Percentiles rank a stretch among this genome's conserved stretches.
Conservation (phyloP, 2,113 vertebrate species). For the Hyla sarda region DNA sequence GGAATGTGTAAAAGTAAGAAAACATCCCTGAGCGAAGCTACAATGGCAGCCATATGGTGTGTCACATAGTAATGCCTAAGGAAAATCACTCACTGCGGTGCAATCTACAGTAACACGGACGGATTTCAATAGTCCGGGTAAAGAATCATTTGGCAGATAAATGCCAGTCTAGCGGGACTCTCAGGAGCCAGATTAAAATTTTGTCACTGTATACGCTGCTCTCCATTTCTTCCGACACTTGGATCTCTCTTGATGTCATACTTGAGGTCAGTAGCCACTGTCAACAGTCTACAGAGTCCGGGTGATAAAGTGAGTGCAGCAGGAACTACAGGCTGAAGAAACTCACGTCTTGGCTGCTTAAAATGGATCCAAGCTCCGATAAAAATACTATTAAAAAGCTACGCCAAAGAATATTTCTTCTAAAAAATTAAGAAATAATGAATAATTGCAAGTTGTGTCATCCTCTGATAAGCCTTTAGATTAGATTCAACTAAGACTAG, state of each 20-base stretch:
- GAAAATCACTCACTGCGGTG: too few relatives aligned
- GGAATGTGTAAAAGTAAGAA: too few relatives aligned
- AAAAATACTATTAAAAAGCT: not conserved
- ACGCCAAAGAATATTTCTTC: too few relatives aligned
- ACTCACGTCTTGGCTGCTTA: not conserved
- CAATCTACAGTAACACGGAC: too few relatives aligned
- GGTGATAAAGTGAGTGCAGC: not conserved
- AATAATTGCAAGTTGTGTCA: too few relatives aligned
- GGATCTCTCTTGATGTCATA: not conserved
- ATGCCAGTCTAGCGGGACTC: not conserved
- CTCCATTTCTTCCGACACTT: constrained; percentile 3
- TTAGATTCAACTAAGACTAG: too few relatives aligned
- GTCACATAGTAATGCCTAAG: too few relatives aligned
- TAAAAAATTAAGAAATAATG: too few relatives aligned
- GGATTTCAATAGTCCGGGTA: not conserved
- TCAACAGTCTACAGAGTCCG: not conserved
- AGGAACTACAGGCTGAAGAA: not conserved
- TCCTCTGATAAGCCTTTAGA: too few relatives aligned
- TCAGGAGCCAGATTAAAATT: constrained; percentile 4
- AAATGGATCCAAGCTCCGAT: not conserved
- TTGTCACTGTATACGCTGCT: not conserved
- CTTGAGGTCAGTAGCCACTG: not conserved
- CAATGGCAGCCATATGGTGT: too few relatives aligned
- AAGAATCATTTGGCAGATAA: not conserved
- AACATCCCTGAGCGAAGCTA: too few relatives aligned